phyloP scores from a whole-genome alignment of 2,113 vertebrate species.

The Archocentrus centrarchus region DNA sequence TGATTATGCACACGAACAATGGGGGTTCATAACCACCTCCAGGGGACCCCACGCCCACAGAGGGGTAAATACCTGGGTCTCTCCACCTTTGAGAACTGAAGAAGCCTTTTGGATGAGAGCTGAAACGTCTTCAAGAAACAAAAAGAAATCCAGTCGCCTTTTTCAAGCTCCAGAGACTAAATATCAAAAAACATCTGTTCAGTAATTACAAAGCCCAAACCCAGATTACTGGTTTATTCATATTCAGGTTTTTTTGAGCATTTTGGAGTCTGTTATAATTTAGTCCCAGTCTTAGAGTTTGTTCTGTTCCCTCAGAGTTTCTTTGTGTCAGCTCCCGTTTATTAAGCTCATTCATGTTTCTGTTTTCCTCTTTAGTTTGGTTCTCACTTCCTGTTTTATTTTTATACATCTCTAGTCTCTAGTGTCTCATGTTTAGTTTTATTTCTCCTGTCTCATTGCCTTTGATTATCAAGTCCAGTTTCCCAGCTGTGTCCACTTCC shows the following conservation, averaged over 20 bases:
- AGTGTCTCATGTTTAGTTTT: not conserved
- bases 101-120: too few relatives aligned
- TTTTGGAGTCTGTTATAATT: not conserved
- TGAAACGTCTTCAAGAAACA: too few relatives aligned
- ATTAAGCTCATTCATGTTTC: not conserved
- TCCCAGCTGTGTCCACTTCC: not conserved
- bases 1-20: too few relatives aligned
- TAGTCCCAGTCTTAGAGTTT: not conserved
- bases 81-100: too few relatives aligned
- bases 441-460: not conserved
- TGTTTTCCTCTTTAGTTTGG: not conserved
- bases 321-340: not conserved
- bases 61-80: too few relatives aligned
- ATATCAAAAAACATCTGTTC: too few relatives aligned
- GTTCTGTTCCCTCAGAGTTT: not conserved
- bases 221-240: too few relatives aligned
- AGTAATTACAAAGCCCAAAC: too few relatives aligned
- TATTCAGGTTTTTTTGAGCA: not conserved
- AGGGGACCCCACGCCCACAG: too few relatives aligned
- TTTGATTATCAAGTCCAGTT: not conserved
- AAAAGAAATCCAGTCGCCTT: too few relatives aligned
- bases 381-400: not conserved
- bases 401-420: not conserved
- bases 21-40: too few relatives aligned
- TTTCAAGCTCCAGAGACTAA: too few relatives aligned